Conservation (phyloP, 1,140 invertebrate genomes). For the Eriosoma lanigerum region DNA sequence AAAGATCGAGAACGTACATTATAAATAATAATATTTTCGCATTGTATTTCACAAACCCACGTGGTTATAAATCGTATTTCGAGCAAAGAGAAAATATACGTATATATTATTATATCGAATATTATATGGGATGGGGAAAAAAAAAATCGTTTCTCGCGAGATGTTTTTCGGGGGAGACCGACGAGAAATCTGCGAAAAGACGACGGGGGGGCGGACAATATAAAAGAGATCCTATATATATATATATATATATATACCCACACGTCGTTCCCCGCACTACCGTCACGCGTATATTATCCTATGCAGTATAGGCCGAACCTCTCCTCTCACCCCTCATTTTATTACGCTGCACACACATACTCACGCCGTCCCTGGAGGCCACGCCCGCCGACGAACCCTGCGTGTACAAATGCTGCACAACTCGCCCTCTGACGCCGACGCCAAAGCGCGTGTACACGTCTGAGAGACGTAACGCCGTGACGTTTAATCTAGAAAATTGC, state of each 20-base stretch:
- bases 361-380: neutral
- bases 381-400: conserved; percentile 30
- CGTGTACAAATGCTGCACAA: neutral
- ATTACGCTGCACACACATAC: neutral
- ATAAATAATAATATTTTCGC: conserved; percentile 5
- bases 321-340: too few relatives aligned
- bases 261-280: too few relatives aligned
- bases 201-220: neutral
- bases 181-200: conserved; percentile 37
- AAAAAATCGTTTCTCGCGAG: conserved; percentile 51
- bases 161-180: neutral
- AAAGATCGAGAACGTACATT: conserved; percentile 14
- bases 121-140: too few relatives aligned
- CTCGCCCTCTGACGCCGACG: neutral
- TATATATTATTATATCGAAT: too few relatives aligned
- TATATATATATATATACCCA: neutral
- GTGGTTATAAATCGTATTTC: too few relatives aligned
- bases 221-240: neutral
- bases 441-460: neutral
- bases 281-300: too few relatives aligned
- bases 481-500: conserved; percentile 56
- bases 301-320: too few relatives aligned
- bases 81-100: too few relatives aligned
- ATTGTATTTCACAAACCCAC: too few relatives aligned
- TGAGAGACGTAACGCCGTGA: conserved; percentile 30